These are phyloP conservation scores for Drosophila pseudotalamancana DNA, from an alignment of 2,888 invertebrate genomes.

Conservation along the genomic window DNA sequence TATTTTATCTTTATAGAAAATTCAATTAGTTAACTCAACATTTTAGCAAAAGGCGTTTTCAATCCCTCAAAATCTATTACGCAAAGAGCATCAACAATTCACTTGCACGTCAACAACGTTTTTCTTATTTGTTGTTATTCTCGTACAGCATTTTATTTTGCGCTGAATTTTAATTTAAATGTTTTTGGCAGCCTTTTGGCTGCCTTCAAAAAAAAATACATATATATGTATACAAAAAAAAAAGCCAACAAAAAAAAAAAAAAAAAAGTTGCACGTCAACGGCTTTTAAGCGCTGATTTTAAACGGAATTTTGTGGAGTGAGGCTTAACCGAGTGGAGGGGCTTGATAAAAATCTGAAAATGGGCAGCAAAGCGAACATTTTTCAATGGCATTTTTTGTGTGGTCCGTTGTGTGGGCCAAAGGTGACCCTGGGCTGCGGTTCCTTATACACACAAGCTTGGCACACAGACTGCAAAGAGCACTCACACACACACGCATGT, in stretches of 20 bases:
- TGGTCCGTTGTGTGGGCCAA: slow-evolving; percentile 35
- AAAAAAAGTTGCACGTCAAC: slow-evolving; percentile 57
- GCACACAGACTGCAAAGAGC: slow-evolving; percentile 21
- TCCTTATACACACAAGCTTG: slow-evolving; percentile 24
- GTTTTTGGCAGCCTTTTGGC: slow-evolving; percentile 70
- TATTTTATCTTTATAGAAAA: too few species aligned
- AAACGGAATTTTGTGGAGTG: slow-evolving; percentile 26
- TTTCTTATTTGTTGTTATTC: slow-evolving; percentile 22
- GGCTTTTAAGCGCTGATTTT: slow-evolving; percentile 74
- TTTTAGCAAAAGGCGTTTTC: neutral
- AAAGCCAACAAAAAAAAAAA: slow-evolving; percentile 7
- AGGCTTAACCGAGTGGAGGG: slow-evolving; percentile 29
- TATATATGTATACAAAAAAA: neutral
- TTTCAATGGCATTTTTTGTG: slow-evolving; percentile 67
- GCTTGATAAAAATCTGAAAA: slow-evolving; percentile 75
- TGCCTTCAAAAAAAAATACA: slow-evolving; percentile 37
- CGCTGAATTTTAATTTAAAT: slow-evolving; percentile 74
- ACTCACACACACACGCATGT: slow-evolving; percentile 1
- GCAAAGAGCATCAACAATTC: slow-evolving; percentile 26
- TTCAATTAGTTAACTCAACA: neutral
- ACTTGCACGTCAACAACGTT: slow-evolving; percentile 4
- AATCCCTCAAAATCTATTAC: neutral
- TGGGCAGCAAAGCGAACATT: slow-evolving; percentile 64
- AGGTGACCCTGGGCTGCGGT: slow-evolving; percentile 68
- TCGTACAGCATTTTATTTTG: slow-evolving; percentile 37